Base-by-base conservation (phyloP, 2,888 invertebrate genomes). In the Campopleginae sp. region DNA sequence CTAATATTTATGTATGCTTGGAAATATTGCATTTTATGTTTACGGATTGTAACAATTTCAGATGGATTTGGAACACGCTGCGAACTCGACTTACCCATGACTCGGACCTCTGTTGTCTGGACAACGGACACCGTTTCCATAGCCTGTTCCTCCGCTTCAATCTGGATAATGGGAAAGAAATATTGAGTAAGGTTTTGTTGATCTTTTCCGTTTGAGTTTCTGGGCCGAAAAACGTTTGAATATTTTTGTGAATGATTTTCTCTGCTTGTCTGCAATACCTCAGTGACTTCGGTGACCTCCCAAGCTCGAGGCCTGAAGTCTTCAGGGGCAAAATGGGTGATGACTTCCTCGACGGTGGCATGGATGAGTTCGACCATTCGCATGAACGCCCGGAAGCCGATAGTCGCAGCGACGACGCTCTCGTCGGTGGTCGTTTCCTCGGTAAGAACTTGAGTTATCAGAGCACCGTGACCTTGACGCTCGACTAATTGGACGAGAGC, bases 401-500 rank as follows among this genome's bases (percentile, higher is more conserved):
- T 97, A 75, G 97, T 97, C 0, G 97, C 96, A 4, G 97, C 97
- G 31, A 97, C 95, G 31, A 96, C 94, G 80, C 96, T 96, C 92
- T 97, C 97, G 91, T 97, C 97, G 75, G 96, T 96, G 0, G 96
- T 95, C 0, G 96, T 96, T 92, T 97, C 97, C 94, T 97, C 97
- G 0, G 97, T 96, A 74, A 98, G 94, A 72, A 98, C 97, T 93
- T 97, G 96, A 0, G 97, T 96, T 82, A 98, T 97, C 33, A 98
- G 94, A 0, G 97, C 95, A 0, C 97, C 97, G 89, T 97, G 96
- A 0, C 98, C 98, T 93, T 97, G 96, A 42, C 98, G 95, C 93
- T 98, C 98, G 0, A 98, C 97, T 72, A 98, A 95, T 89, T 97
- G 96, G 10, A 98, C 97, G 90, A 98, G 94, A 12, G 98, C 98